Base-by-base conservation (phyloP, 2,113 vertebrate genomes). In the Pluvianellus socialis region DNA sequence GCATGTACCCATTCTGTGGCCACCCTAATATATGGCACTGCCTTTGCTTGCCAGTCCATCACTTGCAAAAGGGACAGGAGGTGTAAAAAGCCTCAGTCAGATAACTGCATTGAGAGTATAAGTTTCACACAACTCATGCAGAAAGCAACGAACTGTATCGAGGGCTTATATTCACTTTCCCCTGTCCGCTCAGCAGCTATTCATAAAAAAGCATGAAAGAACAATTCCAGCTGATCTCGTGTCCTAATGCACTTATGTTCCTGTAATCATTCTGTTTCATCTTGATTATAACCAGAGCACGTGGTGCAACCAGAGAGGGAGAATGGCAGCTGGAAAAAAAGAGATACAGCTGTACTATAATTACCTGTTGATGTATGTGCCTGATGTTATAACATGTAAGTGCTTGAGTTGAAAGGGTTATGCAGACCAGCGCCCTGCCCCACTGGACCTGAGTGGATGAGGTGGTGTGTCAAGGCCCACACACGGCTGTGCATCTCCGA, bases 121-220 rank as follows among this genome's bases (percentile, higher is more conserved):
- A 84, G 76, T 80, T 92, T 92, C 66, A 87, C 74, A 77, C 79
- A 87, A 59, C 44, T 86, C 76, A 63, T 74, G 22, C 70, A 95
- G 81, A 82, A 84, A 76, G 88, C 85, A 89, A 49, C 5, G 32
- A 66, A 85, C 87, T 79, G 58, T 72, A 92, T 65, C 52, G 42
- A 91, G 77, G 66, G 9, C 81, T 91, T 81, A 50, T 49, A 88
- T 70, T 81, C 40, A 56, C 61, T 84, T 88, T 90, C 62, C 5
- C 4, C 24, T 87, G 66, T 14, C 92, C 2, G 2, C 73, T 71
- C 85, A 67, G 52, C 77, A 74, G 74, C 52, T 79, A 67, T 72
- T 95, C 79, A 88, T 82, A 91, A 91, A 92, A 70, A 44, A 88
- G n/a, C 28, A 45, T 35, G 58, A 80, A 94, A 79, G 88, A 94